These are phyloP conservation scores for Coccyzus lansbergi DNA, from an alignment of 2,797 vertebrate species.

Conservation along the genomic window DNA sequence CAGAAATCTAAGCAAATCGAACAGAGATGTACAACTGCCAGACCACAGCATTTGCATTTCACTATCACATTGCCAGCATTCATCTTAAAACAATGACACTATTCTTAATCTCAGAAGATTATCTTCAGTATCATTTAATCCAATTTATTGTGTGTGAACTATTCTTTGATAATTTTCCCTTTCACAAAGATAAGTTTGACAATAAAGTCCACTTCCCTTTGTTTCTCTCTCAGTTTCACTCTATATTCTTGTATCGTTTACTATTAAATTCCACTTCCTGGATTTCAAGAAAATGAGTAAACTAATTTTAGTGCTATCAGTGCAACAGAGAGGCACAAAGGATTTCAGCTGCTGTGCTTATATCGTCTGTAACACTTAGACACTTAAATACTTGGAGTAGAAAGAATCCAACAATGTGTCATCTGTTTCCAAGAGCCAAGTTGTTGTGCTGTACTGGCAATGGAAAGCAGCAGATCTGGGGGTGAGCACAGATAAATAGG, in stretches of 20 bases:
- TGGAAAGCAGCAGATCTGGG: neutral
- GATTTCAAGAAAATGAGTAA: neutral
- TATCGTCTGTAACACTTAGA: neutral
- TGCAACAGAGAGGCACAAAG: neutral
- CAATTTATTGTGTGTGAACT: neutral
- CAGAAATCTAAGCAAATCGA: neutral
- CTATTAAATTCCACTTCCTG: neutral
- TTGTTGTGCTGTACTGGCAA: neutral
- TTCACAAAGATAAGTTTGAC: neutral
- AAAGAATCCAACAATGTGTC: neutral
- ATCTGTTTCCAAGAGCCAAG: neutral
- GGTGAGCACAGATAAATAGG: neutral
- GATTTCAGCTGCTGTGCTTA: neutral
- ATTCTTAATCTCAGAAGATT: neutral
- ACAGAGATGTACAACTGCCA: neutral
- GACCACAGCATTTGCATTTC: neutral
- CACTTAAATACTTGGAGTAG: neutral
- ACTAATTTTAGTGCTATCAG: neutral
- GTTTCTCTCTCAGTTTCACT: neutral
- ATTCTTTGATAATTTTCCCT: neutral
- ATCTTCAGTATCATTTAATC: neutral
- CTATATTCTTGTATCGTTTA: neutral
- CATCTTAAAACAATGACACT: neutral
- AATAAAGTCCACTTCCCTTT: neutral
- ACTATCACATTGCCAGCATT: neutral